Evolutionary conservation across 1,140 invertebrate species (phyloP).

Genomic region (Piezodorus guildinii): DNA sequence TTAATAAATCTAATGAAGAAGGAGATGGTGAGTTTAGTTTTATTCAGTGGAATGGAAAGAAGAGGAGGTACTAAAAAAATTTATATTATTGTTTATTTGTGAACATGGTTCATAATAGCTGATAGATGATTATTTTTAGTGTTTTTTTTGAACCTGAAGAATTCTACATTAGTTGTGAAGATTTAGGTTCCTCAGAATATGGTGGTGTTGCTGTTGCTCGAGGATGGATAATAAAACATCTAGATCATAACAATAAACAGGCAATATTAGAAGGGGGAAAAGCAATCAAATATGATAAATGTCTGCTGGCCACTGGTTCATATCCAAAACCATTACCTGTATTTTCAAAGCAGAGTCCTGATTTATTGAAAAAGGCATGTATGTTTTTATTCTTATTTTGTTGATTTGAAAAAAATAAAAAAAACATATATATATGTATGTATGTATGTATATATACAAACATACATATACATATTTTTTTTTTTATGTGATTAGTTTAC

Average conservation of each 20-base stretch:
- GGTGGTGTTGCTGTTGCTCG: conserved; percentile 69
- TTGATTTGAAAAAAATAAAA: no score
- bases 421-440: no score
- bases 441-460: no score
- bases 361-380: conserved; percentile 45
- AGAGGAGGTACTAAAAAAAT: conserved; percentile 41
- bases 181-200: conserved; percentile 44
- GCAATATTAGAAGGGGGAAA: conserved; percentile 61
- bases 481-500: no score
- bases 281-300: conserved; percentile 74
- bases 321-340: conserved; percentile 57
- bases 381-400: not conserved
- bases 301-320: conserved; percentile 75
- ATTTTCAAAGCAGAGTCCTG: conserved; percentile 48
- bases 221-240: conserved; percentile 58
- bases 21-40: conserved; percentile 44
- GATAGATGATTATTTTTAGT: conserved; percentile 34
- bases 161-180: conserved; percentile 51
- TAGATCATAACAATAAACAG: conserved; percentile 57
- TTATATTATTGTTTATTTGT: not conserved
- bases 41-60: conserved; percentile 81
- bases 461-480: no score
- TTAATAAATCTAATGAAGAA: conserved; percentile 33
- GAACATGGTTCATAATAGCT: not conserved
- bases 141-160: conserved; percentile 75